A percentile compares a stretch with the other conserved stretches of the same genome.
phyloP scores from a whole-genome alignment of 2,888 invertebrate genomes.

The Seira sanloemensis region DNA sequence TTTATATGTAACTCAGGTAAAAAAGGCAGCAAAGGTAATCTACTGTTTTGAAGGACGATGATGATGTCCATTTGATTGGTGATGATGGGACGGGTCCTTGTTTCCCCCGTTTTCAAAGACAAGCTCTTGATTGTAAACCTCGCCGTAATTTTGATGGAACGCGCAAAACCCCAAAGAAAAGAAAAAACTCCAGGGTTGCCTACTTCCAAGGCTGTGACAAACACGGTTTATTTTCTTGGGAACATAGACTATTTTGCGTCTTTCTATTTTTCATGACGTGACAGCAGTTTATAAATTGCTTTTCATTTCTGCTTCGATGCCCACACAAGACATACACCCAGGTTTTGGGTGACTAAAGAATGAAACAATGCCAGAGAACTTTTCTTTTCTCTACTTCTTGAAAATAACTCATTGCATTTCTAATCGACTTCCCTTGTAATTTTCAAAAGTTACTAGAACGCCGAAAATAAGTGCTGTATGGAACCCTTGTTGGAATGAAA shows the following conservation, averaged over 20 bases:
- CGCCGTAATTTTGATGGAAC: neutral
- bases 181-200: neutral
- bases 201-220: neutral
- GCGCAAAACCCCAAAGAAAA: neutral
- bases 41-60: slow-evolving; percentile 12
- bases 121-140: neutral
- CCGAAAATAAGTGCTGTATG: neutral
- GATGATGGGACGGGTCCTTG: slow-evolving; percentile 36
- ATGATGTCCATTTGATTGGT: slow-evolving; percentile 5
- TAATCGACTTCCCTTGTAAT: slow-evolving; percentile 3
- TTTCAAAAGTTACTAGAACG: neutral
- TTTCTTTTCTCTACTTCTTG: too few relatives aligned
- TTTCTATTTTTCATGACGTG: slow-evolving; percentile 30
- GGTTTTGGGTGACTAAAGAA: neutral
- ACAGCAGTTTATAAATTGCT: slow-evolving; percentile 46
- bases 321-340: neutral
- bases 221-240: neutral
- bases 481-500: neutral
- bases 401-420: neutral
- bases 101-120: neutral
- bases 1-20: slow-evolving; percentile 42
- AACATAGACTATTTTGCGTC: neutral
- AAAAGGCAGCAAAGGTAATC: slow-evolving; percentile 20
- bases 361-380: slow-evolving; percentile 1
- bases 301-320: slow-evolving; percentile 46